phyloP scores from a whole-genome alignment of 1,140 invertebrate species.

The Nymphalis io region DNA sequence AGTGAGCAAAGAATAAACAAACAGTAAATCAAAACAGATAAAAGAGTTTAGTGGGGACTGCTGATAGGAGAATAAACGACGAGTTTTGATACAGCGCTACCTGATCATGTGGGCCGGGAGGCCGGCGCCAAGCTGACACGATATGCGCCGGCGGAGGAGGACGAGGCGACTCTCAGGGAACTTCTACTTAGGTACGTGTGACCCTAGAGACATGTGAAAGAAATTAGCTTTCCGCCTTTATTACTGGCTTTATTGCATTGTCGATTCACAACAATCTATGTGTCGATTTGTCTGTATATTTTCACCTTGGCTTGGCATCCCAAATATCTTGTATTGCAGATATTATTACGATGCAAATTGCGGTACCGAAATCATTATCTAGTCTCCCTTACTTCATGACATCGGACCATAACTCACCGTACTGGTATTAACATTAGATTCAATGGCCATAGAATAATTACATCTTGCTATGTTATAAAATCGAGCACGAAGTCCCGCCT shows the following conservation, averaged over 20 bases:
- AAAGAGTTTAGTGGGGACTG: slow-evolving; percentile 20
- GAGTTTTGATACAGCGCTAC: slow-evolving; percentile 78
- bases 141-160: slow-evolving; percentile 86
- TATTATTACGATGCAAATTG: slow-evolving; percentile 61
- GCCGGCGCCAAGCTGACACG: slow-evolving; percentile 81
- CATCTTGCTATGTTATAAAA: slow-evolving; percentile 41
- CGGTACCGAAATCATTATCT: slow-evolving; percentile 58
- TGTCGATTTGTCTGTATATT: slow-evolving; percentile 72
- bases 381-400: slow-evolving; percentile 60
- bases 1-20: background rate
- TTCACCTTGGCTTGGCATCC: slow-evolving; percentile 74
- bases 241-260: slow-evolving; percentile 72
- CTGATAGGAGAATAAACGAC: slow-evolving; percentile 56
- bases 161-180: slow-evolving; percentile 92
- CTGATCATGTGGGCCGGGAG: slow-evolving; percentile 80
- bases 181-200: slow-evolving; percentile 90
- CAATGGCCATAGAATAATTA: slow-evolving; percentile 61
- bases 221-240: slow-evolving; percentile 73
- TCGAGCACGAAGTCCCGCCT: slow-evolving; percentile 50
- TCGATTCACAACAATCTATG: slow-evolving; percentile 62
- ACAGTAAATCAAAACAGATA: background rate
- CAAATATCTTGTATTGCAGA: slow-evolving; percentile 76
- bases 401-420: slow-evolving; percentile 65
- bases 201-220: slow-evolving; percentile 62
- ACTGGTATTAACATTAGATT: slow-evolving; percentile 59